These are phyloP conservation scores for Sinopyrophorus schimmeli DNA, from an alignment of 2,888 invertebrate genomes.

Conservation along the genomic window DNA sequence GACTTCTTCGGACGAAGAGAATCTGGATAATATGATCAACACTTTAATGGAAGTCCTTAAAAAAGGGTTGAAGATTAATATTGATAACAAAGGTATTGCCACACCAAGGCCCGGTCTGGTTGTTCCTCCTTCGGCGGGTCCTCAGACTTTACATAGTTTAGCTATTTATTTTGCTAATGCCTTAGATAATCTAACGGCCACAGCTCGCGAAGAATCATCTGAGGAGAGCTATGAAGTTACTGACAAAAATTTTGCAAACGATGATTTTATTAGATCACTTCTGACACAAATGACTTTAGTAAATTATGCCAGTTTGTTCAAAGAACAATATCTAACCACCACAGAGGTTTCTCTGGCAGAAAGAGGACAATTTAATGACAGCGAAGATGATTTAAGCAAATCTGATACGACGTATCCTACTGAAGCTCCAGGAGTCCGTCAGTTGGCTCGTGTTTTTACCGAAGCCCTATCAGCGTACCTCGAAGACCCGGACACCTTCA, in stretches of 20 bases:
- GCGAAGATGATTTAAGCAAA: slow-evolving; percentile 59
- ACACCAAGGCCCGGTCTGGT: slow-evolving; percentile 64
- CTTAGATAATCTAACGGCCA: slow-evolving; percentile 56
- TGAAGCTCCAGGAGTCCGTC: slow-evolving; percentile 69
- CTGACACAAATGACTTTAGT: slow-evolving; percentile 25
- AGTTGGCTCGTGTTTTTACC: slow-evolving; percentile 82
- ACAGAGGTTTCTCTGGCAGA: slow-evolving; percentile 20
- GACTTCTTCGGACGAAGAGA: slow-evolving; percentile 61
- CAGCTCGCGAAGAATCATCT: slow-evolving; percentile 16
- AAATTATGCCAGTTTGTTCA: slow-evolving; percentile 53
- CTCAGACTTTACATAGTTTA: slow-evolving; percentile 75
- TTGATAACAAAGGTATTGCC: slow-evolving; percentile 58
- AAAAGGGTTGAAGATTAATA: slow-evolving; percentile 45
- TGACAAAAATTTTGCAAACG: slow-evolving; percentile 24
- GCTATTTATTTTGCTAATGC: slow-evolving; percentile 80
- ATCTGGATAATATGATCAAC: slow-evolving; percentile 70
- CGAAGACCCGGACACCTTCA: slow-evolving; percentile 80
- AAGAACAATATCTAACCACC: slow-evolving; percentile 35
- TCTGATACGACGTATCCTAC: slow-evolving; percentile 68
- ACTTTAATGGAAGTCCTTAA: slow-evolving; percentile 65
- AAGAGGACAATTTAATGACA: slow-evolving; percentile 21
- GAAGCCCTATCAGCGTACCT: slow-evolving; percentile 81
- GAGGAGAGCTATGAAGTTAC: not conserved
- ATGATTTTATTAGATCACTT: slow-evolving; percentile 20
- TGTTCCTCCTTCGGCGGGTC: slow-evolving; percentile 74